Percentiles rank a stretch among this genome's conserved stretches.
Evolutionary conservation across 2,797 vertebrate genomes (phyloP).

Genomic region (Pseudochaenichthys georgianus): DNA sequence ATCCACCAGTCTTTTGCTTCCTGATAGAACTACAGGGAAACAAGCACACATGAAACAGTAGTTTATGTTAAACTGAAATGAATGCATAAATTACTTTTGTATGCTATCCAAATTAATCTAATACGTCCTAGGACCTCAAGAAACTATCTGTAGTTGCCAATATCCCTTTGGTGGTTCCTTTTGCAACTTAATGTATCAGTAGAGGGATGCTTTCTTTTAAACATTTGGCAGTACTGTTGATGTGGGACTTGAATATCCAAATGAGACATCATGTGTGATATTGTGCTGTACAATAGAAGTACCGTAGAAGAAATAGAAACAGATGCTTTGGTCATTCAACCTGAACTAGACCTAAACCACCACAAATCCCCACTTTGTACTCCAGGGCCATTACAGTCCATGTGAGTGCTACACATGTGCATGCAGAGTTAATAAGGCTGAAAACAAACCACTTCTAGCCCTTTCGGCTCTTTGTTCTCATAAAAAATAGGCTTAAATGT

Average conservation of each 20-base stretch:
- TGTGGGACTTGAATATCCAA: neutral
- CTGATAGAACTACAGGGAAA: slow-evolving; percentile 87
- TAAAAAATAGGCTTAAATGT: slow-evolving; percentile 11
- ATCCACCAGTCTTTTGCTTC: slow-evolving; percentile 97
- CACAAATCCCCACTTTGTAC: slow-evolving; percentile 26
- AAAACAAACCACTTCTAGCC: slow-evolving; percentile 38
- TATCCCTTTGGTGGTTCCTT: neutral
- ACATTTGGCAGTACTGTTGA: neutral
- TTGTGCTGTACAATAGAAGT: neutral
- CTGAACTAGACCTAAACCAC: slow-evolving; percentile 13
- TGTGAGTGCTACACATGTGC: slow-evolving; percentile 5
- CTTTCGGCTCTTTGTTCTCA: slow-evolving; percentile 25
- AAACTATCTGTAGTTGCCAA: neutral
- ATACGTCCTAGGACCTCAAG: neutral
- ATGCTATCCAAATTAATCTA: neutral
- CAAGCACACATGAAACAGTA: neutral
- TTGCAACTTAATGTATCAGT: neutral
- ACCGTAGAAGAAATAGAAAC: neutral
- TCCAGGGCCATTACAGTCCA: slow-evolving; percentile 8
- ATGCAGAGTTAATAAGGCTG: slow-evolving; percentile 6
- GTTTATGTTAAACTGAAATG: neutral
- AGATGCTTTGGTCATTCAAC: slow-evolving; percentile 1
- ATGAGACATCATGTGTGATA: neutral
- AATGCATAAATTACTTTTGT: neutral
- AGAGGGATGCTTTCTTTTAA: neutral